Evolutionary conservation across 2,797 vertebrate species (phyloP).

Genomic region (Channa striata): DNA sequence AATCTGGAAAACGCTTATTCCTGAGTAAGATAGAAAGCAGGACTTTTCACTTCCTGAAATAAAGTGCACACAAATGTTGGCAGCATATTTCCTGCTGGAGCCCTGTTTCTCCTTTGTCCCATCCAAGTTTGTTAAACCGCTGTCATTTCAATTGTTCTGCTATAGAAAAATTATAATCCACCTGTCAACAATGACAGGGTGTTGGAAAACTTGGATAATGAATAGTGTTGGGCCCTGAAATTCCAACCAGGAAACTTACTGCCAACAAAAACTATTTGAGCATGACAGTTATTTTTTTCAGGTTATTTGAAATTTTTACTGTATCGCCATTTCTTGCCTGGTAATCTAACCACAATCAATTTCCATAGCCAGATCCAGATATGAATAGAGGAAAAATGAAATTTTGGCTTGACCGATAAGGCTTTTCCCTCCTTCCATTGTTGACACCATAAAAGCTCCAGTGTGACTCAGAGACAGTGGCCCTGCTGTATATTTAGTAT

Average conservation of each 20-base stretch:
- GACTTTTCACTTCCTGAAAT: conserved; percentile 81
- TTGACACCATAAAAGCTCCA: conserved; percentile 61
- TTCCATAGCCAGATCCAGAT: conserved; percentile 67
- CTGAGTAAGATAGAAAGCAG: conserved; percentile 83
- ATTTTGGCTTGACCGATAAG: conserved; percentile 71
- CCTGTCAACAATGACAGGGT: conserved; percentile 82
- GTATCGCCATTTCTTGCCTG: conserved; percentile 67
- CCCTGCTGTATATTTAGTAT: conserved; percentile 71
- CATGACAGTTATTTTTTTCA: conserved; percentile 76
- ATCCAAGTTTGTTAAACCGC: conserved; percentile 84
- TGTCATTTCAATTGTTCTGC: conserved; percentile 86
- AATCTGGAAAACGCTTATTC: conserved; percentile 78
- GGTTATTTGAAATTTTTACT: conserved; percentile 80
- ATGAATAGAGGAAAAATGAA: conserved; percentile 66
- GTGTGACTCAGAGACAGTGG: conserved; percentile 25
- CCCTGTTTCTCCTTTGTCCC: conserved; percentile 81
- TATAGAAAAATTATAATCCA: conserved; percentile 84
- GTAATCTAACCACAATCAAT: conserved; percentile 77
- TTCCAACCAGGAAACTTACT: conserved; percentile 75
- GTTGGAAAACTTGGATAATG: conserved; percentile 84
- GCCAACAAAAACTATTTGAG: conserved; percentile 81
- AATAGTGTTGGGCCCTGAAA: conserved; percentile 74
- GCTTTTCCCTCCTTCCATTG: conserved; percentile 63
- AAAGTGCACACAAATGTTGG: conserved; percentile 80
- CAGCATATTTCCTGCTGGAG: conserved; percentile 81